These are phyloP conservation scores for Charina bottae DNA, from an alignment of 2,113 vertebrate species.

Conservation along the genomic window DNA sequence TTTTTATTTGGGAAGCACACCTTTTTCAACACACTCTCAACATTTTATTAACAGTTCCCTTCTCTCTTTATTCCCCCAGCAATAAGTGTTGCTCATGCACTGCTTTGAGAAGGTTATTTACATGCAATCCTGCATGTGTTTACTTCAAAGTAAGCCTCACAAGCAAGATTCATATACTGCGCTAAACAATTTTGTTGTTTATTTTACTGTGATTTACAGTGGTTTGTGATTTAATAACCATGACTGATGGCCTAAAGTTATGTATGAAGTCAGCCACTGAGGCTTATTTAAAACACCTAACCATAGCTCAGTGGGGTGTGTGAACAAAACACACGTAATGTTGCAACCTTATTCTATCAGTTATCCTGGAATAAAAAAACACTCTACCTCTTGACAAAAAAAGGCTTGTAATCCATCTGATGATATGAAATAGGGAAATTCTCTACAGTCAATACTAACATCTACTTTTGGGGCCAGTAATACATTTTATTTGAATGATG, in stretches of 20 bases:
- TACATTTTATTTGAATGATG: not conserved
- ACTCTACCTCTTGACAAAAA: not conserved
- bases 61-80: constrained; percentile 1
- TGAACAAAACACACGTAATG: not conserved
- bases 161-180: not conserved
- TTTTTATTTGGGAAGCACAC: constrained; percentile 1
- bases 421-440: not conserved
- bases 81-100: not conserved
- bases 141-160: not conserved
- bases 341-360: not conserved
- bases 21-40: constrained; percentile 27
- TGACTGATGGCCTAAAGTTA: not conserved
- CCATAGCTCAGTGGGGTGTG: not conserved
- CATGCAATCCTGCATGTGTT: not conserved
- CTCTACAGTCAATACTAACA: not conserved
- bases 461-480: not conserved
- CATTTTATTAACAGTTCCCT: constrained; percentile 41
- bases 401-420: not conserved
- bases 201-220: not conserved
- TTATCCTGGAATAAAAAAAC: not conserved
- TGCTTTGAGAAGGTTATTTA: not conserved
- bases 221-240: not conserved
- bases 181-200: not conserved
- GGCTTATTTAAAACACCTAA: not conserved
- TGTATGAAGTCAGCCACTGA: not conserved